A percentile compares a stretch with the other conserved stretches of the same genome.
phyloP scores from a whole-genome alignment of 2,888 invertebrate species.

The Nephrotoma guestfalica region DNA sequence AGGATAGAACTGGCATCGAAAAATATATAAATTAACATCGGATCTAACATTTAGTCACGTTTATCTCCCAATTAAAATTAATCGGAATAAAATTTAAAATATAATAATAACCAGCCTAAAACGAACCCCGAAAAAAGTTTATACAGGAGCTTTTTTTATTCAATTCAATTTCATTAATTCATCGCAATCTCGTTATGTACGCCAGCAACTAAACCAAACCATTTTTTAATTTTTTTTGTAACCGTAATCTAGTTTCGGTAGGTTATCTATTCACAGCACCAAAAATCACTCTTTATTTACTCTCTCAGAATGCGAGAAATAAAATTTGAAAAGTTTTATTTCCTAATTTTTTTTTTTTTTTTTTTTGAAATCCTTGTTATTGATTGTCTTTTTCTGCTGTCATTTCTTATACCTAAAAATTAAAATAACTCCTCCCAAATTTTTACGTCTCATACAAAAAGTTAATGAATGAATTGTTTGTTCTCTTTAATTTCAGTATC shows the following conservation, averaged over 20 bases:
- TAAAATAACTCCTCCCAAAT: no score
- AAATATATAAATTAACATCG: not conserved
- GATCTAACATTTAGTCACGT: not conserved
- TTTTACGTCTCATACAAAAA: no score
- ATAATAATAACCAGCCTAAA: not conserved
- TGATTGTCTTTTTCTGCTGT: no score
- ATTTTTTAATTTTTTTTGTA: not conserved
- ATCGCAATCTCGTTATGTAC: not conserved
- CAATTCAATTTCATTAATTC: not conserved
- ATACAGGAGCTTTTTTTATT: not conserved
- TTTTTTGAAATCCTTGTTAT: no score
- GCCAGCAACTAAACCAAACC: not conserved
- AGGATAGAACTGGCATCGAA: no score
- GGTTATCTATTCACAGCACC: not conserved
- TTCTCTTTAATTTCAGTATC: slow-evolving; percentile 16
- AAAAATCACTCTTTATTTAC: no score
- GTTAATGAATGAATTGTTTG: not conserved
- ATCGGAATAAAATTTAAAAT: not conserved
- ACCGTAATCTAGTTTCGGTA: not conserved
- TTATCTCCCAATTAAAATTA: not conserved
- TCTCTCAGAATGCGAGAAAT: not conserved
- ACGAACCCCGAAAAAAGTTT: not conserved
- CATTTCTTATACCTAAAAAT: no score
- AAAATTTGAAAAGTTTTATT: not conserved
- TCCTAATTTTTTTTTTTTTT: no score